These are phyloP conservation scores for Apeltes quadracus DNA, from an alignment of 2,113 vertebrate species.

Conservation along the genomic window DNA sequence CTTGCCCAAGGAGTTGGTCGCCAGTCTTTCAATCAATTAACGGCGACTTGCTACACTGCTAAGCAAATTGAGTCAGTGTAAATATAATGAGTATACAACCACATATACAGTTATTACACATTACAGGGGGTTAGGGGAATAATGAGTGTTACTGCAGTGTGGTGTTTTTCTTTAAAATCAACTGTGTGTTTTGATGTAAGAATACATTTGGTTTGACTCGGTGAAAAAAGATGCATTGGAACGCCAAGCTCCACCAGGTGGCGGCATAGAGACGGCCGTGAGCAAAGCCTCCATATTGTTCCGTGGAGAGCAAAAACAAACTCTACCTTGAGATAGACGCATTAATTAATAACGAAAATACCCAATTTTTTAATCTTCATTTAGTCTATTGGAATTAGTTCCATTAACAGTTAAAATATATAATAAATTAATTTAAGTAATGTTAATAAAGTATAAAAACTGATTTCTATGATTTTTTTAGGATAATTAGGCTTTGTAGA, in stretches of 20 bases:
- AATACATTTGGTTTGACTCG: background rate
- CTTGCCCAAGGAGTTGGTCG: no score
- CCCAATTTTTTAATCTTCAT: background rate
- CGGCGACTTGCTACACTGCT: no score
- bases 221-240: background rate
- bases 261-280: slow-evolving; percentile 21
- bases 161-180: background rate
- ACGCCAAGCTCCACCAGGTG: no score
- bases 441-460: background rate
- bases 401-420: background rate
- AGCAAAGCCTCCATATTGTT: slow-evolving; percentile 1
- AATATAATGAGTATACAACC: background rate
- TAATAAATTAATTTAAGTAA: background rate
- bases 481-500: background rate
- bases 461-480: background rate
- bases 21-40: no score
- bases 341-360: background rate
- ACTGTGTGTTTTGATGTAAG: background rate
- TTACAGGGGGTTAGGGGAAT: background rate
- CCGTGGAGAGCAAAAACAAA: background rate
- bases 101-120: background rate
- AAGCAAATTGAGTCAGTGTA: background rate
- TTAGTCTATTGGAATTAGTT: background rate
- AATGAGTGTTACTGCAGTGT: no score
- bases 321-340: background rate